A percentile compares a stretch with the other conserved stretches of the same genome.
phyloP scores from a whole-genome alignment of 2,113 vertebrate genomes.

The Sardina pilchardus region DNA sequence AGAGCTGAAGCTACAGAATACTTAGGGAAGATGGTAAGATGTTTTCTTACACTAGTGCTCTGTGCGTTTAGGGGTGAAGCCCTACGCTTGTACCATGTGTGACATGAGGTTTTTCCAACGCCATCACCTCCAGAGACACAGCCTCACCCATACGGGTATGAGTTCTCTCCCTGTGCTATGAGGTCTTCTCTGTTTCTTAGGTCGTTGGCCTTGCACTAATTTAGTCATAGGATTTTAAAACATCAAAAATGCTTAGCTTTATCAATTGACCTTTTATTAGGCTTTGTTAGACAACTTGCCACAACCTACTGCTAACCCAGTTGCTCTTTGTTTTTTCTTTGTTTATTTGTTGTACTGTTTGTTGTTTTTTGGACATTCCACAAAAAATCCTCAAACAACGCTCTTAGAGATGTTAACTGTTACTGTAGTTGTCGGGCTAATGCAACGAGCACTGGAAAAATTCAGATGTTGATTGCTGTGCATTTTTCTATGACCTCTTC shows the following conservation, averaged over 20 bases:
- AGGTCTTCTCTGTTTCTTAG: constrained; percentile 8
- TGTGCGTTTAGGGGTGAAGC: constrained; percentile 86
- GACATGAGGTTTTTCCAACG: constrained; percentile 97
- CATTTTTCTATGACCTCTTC: neutral
- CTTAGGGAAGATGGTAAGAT: neutral
- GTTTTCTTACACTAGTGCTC: constrained; percentile 29
- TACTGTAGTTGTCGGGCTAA: neutral
- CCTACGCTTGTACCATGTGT: constrained; percentile 89
- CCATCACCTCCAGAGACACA: constrained; percentile 92
- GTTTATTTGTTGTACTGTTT: too few relatives aligned
- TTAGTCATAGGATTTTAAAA: neutral
- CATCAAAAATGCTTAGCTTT: neutral
- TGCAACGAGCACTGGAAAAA: neutral
- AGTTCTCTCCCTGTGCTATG: constrained; percentile 62
- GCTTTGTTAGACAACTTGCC: neutral
- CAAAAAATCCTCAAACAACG: neutral
- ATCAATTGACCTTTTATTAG: neutral
- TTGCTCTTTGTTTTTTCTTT: too few relatives aligned
- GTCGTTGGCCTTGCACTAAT: neutral
- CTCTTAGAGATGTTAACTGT: neutral
- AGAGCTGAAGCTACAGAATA: neutral
- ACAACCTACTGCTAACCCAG: neutral
- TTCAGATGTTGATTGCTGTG: neutral
- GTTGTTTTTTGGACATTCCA: neutral
- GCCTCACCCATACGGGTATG: constrained; percentile 92